Evolutionary conservation across 2,113 vertebrate genomes (phyloP).

Genomic region (Sander vitreus): DNA sequence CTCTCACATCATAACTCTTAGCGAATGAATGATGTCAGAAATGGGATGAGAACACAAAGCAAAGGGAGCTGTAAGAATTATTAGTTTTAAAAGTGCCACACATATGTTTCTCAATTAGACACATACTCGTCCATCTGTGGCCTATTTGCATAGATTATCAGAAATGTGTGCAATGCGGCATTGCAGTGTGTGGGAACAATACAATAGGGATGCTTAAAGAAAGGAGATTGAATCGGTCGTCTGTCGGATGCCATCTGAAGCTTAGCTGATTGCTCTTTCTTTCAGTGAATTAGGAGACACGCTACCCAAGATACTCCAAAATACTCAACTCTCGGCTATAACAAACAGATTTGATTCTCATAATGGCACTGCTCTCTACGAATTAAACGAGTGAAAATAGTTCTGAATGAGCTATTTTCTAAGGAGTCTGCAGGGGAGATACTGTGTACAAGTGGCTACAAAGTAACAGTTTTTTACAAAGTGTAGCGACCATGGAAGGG

Average conservation of each 20-base stretch:
- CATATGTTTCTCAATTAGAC: slow-evolving; percentile 68
- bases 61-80: slow-evolving; percentile 38
- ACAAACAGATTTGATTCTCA: slow-evolving; percentile 78
- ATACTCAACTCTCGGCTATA: slow-evolving; percentile 64
- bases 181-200: slow-evolving; percentile 46
- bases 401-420: slow-evolving; percentile 53
- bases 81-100: slow-evolving; percentile 55
- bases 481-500: slow-evolving; percentile 23
- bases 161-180: slow-evolving; percentile 45
- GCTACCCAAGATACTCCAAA: slow-evolving; percentile 59
- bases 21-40: slow-evolving; percentile 46
- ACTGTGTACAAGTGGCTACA: slow-evolving; percentile 13
- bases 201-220: slow-evolving; percentile 60
- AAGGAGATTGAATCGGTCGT: slow-evolving; percentile 63
- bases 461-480: slow-evolving; percentile 38
- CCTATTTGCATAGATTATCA: slow-evolving; percentile 70
- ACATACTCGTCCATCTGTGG: slow-evolving; percentile 73
- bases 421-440: not conserved
- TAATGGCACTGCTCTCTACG: slow-evolving; percentile 35
- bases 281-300: slow-evolving; percentile 58
- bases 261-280: slow-evolving; percentile 79
- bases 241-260: slow-evolving; percentile 71
- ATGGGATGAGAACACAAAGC: not conserved
- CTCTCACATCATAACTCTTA: slow-evolving; percentile 55
- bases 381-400: slow-evolving; percentile 47